A percentile compares a stretch with the other conserved stretches of the same genome.
Conservation (phyloP, 2,888 invertebrate genomes). For the Nomada fucata region DNA sequence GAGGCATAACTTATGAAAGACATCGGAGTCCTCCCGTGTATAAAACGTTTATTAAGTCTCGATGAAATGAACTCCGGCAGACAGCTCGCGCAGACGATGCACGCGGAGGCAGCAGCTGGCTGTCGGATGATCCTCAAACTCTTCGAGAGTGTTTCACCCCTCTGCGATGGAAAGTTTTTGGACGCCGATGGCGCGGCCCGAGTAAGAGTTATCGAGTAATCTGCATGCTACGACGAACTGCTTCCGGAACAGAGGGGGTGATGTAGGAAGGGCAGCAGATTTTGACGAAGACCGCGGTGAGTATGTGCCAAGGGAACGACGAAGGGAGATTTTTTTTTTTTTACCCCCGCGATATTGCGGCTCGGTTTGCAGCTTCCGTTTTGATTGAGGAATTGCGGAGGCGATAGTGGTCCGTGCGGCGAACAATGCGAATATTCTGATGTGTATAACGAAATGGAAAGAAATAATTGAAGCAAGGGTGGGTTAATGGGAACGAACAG, state of each 20-base stretch:
- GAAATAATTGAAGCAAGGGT: no score
- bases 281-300: neutral
- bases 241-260: neutral
- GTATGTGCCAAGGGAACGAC: neutral
- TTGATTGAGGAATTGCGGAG: no score
- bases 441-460: no score
- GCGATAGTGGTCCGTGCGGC: no score
- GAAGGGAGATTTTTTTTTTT: neutral
- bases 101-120: conserved; percentile 48
- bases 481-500: no score
- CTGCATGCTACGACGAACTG: conserved; percentile 46
- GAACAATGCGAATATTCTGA: no score
- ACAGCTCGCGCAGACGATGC: conserved; percentile 31
- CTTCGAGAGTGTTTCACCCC: conserved; percentile 32
- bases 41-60: conserved; percentile 70
- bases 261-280: neutral
- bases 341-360: neutral
- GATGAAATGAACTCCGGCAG: conserved; percentile 65
- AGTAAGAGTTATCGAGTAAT: conserved; percentile 63
- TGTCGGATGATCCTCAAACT: conserved; percentile 58
- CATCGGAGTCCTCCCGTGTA: conserved; percentile 50
- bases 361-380: neutral
- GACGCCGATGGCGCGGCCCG: conserved; percentile 43
- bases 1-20: conserved; percentile 58
- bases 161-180: conserved; percentile 48